Evolutionary conservation across 2,113 vertebrate genomes (phyloP), one percentile per base, ranked within the genome.

Genomic region (Anas platyrhynchos): DNA sequence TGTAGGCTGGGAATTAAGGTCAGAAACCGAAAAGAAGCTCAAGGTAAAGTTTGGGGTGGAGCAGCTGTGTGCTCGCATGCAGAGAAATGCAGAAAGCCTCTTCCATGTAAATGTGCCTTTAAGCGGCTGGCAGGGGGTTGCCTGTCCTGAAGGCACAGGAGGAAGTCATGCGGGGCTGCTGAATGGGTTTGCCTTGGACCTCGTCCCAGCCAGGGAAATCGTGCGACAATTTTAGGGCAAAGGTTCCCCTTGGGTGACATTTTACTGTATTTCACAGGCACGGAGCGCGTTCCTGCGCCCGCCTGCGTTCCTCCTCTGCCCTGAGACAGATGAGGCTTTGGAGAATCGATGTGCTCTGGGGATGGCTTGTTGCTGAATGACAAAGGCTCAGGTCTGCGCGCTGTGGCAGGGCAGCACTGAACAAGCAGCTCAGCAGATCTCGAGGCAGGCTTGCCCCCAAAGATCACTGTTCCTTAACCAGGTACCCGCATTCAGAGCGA

Each of bases 221-320:
- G 90, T 94, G 94, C 83, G 94, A 93, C 93, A 88, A 90, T 95
- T 96, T 95, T 94, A 96, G 93, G 96, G 96, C 91, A 95, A 93
- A 94, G 96, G 96, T 94, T 96, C 95, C 94, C 96, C 94, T 94
- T 92, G 93, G 94, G 86, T 96, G 96, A 95, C 90, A 79, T 66
- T 94, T 11, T 74, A 48, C 94, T 69, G 89, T 87, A 76, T 95
- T 96, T 94, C 94, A 94, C 52, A 83, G 63, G 52, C 29, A n/a
- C 55, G 44, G 72, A 38, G 94, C 2, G 43, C 32, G 7, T 84
- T 88, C 4, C 62, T 6, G 34, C 86, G 87, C 44, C 84, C 4
- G 50, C 21, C 38, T 7, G 46, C 2, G 31, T 50, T 50, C 14
- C 85, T 94, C 41, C 74, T 88, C 79, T 67, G 66, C 89, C 81